phyloP scores from a whole-genome alignment of 2,797 vertebrate species.

The Falco peregrinus region DNA sequence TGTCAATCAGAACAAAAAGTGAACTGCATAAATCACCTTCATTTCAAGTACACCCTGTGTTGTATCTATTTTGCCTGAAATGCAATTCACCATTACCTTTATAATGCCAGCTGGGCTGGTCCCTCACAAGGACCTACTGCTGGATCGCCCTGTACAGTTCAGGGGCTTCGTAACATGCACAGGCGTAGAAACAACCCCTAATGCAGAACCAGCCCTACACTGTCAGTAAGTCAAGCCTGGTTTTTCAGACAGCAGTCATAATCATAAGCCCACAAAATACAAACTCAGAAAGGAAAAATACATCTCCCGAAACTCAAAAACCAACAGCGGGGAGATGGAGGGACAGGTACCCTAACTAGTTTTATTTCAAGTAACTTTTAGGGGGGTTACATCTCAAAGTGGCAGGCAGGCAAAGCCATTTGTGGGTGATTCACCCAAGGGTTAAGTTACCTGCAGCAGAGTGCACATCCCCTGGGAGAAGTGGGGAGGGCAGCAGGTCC shows the following conservation, averaged over 20 bases:
- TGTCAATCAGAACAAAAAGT: background rate
- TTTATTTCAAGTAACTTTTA: background rate
- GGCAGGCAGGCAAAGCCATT: background rate
- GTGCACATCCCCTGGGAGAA: background rate
- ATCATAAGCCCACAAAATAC: background rate
- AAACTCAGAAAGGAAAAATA: background rate
- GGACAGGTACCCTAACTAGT: background rate
- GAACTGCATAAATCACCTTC: background rate
- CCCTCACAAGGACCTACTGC: background rate
- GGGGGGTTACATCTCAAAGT: background rate
- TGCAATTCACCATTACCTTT: background rate
- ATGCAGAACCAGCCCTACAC: background rate
- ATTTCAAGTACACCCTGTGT: background rate
- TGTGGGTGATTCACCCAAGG: background rate
- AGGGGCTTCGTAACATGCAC: fast-evolving
- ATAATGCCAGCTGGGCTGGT: background rate
- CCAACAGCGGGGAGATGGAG: background rate
- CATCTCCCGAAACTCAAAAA: background rate
- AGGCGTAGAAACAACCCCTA: background rate
- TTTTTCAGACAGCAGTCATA: background rate
- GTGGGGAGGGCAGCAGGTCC: background rate
- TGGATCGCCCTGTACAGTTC: background rate
- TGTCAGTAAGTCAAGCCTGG: background rate
- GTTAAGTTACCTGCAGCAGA: background rate
- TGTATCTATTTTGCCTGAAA: background rate